Conservation (phyloP, 2,888 invertebrate species). For the Caprella mutica region DNA sequence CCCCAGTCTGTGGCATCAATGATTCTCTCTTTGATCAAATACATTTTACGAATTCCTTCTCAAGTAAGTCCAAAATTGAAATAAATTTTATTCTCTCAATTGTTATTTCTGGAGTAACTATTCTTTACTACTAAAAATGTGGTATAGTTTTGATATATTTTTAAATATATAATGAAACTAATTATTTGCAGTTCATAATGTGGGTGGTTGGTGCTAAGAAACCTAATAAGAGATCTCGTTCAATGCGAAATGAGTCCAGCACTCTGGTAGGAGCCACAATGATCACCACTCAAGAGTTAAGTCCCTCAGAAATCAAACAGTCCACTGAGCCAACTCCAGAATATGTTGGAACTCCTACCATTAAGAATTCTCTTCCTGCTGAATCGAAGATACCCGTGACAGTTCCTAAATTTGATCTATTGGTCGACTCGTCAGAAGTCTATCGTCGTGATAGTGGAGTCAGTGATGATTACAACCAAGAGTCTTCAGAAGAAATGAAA, state of each 20-base stretch:
- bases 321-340: too few species aligned
- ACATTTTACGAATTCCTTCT: slow-evolving; percentile 1
- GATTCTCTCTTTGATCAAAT: slow-evolving; percentile 6
- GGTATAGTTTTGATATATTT: too few species aligned
- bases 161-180: background rate
- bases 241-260: background rate
- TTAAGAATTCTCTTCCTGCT: too few species aligned
- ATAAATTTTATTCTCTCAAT: background rate
- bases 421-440: too few species aligned
- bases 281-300: background rate
- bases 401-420: too few species aligned
- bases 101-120: background rate
- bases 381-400: too few species aligned
- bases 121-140: too few species aligned
- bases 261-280: background rate
- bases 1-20: background rate
- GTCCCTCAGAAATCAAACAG: background rate
- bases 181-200: background rate
- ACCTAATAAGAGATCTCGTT: background rate
- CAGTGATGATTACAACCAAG: too few species aligned
- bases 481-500: too few species aligned
- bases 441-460: too few species aligned
- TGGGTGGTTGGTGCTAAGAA: slow-evolving; percentile 1
- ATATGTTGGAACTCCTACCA: too few species aligned
- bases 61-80: background rate